A percentile compares a stretch with the other conserved stretches of the same genome.
Evolutionary conservation across 2,797 vertebrate genomes (phyloP).

Genomic region (Sebastes steindachneri): DNA sequence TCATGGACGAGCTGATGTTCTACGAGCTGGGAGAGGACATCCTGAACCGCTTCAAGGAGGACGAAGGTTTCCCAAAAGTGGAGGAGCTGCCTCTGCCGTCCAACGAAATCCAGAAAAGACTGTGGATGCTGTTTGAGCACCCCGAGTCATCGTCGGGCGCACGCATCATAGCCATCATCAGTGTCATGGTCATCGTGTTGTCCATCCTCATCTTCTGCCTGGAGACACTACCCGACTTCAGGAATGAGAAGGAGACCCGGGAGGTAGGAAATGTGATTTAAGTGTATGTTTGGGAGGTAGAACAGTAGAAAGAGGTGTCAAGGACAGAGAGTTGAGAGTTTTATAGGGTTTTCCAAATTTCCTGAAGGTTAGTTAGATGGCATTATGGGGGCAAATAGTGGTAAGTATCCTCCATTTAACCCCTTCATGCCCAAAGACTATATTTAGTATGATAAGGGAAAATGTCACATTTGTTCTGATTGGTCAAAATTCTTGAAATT

Average conservation of each 20-base stretch:
- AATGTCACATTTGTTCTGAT: too few species aligned
- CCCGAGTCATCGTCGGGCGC: constrained; percentile 91
- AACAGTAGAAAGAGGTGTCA: neutral
- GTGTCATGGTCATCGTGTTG: constrained; percentile 91
- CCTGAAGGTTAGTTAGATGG: neutral
- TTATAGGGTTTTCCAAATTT: neutral
- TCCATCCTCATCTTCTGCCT: constrained; percentile 95
- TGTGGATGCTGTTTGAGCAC: constrained; percentile 93
- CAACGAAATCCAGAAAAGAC: constrained; percentile 76
- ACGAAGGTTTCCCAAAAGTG: constrained; percentile 88
- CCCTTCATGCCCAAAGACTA: too few species aligned
- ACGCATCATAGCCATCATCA: constrained; percentile 89
- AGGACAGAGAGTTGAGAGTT: neutral
- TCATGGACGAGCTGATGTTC: constrained; percentile 91
- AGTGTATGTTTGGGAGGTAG: neutral
- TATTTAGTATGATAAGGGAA: too few species aligned
- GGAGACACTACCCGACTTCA: constrained; percentile 92
- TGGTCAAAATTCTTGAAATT: too few species aligned
- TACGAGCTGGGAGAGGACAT: constrained; percentile 89
- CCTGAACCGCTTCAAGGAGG: constrained; percentile 87
- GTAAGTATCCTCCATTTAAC: neutral
- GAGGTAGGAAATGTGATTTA: constrained; percentile 67
- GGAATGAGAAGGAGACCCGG: constrained; percentile 75
- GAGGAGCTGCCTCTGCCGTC: constrained; percentile 83
- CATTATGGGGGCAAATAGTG: neutral